Evolutionary conservation across 2,113 vertebrate species (phyloP), one percentile per base, ranked within the genome.

Genomic region (Tupaia tana): DNA sequence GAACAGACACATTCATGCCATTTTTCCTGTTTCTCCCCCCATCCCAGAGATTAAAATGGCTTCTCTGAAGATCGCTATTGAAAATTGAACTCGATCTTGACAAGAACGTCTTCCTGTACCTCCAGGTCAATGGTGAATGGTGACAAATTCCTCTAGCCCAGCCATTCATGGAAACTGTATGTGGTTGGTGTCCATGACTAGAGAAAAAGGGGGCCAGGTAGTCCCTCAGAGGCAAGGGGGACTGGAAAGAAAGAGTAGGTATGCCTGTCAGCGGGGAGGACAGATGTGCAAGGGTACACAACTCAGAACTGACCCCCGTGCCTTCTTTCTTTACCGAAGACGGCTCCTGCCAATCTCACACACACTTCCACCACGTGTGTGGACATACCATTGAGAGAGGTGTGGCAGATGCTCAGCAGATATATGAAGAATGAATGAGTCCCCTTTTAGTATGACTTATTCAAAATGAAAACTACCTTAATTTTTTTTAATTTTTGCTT

Each of bases 291-390:
- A 34, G 7, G 16, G 7, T 5, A 9, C 11, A 63, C 63, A 74
- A 24, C 2, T 69, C 12, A 34, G 11, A 56, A 6, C 31, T 58
- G 16, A 3, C 43, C 24, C 78, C n/a, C 7, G 1, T 9, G 67
- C 5, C 15, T 27, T 20, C 24, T 78, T 86, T 43, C 54, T 6
- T 52, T 20, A 11, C 34, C 22, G 11, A 73, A 63, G 59, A 29
- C 82, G 15, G 29, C 19, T 19, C 8, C 7, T 0, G 6, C 18
- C 85, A 71, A 79, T 78, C n/a, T 78, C n/a, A 77, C 4, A 3
- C 3, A 4, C 3, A 12, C 6, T 73, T 78, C 54, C 9, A 0
- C 14, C 19, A 16, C 2, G 0, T 9, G 0, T 71, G 52, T 54
- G 18, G 31, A 58, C 15, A 19, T 5, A 52, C 16, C 2, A 0